A percentile compares a stretch with the other conserved stretches of the same genome.
Conservation (phyloP, 92 coral and sea anemone genomes). For the Meandrina meandrites region DNA sequence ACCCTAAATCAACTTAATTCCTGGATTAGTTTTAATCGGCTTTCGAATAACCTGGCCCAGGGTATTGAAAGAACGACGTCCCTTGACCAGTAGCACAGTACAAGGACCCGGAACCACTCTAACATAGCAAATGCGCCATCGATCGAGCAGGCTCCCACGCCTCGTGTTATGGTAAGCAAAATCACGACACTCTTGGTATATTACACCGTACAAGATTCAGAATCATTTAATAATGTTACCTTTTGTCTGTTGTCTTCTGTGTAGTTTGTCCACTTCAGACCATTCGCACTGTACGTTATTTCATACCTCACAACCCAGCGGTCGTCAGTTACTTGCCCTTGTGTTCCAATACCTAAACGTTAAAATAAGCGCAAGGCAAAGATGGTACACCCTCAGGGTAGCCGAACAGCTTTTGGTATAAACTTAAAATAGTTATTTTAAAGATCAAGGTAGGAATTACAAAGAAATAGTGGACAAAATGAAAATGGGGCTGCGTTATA, state of each 20-base stretch:
- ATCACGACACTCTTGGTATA: background rate
- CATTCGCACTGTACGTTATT: constrained; percentile 82
- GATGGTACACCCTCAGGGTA: background rate
- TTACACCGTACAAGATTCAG: background rate
- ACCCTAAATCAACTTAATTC: too few species aligned
- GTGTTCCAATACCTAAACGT: constrained; percentile 85
- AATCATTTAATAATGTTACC: constrained; percentile 37
- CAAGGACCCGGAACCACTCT: background rate
- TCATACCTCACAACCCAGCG: constrained; percentile 89
- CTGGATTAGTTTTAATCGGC: too few species aligned
- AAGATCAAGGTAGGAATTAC: too few species aligned
- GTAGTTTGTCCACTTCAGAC: constrained; percentile 82
- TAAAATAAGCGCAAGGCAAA: background rate
- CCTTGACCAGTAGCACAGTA: background rate
- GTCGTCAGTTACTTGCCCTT: constrained; percentile 83
- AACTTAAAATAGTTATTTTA: background rate
- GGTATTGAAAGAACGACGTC: background rate
- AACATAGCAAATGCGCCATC: too few species aligned
- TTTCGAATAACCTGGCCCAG: too few species aligned
- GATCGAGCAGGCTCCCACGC: too few species aligned
- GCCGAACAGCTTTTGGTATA: background rate
- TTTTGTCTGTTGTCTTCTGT: constrained; percentile 74
- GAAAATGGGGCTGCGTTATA: background rate
- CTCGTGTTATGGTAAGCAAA: too few species aligned
- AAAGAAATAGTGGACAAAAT: too few species aligned